phyloP scores from a whole-genome alignment of 37 sponge, comb jelly and placozoan genomes.

The Cladorhizidae sp. region DNA sequence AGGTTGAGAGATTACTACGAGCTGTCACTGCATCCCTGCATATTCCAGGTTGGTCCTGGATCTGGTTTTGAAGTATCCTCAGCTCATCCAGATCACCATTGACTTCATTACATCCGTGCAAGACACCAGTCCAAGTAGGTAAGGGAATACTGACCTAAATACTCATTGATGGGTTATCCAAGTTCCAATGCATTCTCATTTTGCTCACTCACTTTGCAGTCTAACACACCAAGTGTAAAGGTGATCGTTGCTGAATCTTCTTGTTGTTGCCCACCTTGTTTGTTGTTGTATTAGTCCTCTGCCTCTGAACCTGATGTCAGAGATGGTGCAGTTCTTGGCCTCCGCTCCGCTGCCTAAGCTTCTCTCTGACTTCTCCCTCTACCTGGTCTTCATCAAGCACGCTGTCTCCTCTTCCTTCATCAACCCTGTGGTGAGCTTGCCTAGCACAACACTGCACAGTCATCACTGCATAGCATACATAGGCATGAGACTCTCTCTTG shows the following conservation, averaged over 20 bases:
- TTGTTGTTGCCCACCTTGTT: background rate
- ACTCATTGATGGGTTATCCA: background rate
- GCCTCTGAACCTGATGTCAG: constrained; percentile 34
- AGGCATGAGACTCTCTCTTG: no score
- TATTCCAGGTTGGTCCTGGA: constrained; percentile 36
- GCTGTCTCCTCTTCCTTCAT: constrained; percentile 28
- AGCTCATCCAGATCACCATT: constrained; percentile 42
- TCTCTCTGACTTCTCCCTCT: constrained; percentile 26
- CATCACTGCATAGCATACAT: no score
- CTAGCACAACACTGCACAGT: no score
- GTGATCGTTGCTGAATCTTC: background rate
- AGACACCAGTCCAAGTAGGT: constrained; percentile 29
- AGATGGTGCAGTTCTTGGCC: constrained; percentile 10
- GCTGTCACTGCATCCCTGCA: no score
- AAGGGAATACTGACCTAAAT: no score
- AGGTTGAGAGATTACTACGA: no score
- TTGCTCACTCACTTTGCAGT: no score
- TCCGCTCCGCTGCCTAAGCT: constrained; percentile 6
- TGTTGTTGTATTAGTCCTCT: constrained; percentile 15
- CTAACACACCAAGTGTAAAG: no score
- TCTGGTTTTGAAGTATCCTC: constrained; percentile 20
- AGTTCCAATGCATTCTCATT: no score
- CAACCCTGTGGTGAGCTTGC: constrained; percentile 42
- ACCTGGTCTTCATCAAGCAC: constrained; percentile 38
- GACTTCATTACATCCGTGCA: constrained; percentile 35